These are phyloP conservation scores for Microctenopoma lineatum DNA, from an alignment of 2,797 vertebrate genomes.

Conservation along the genomic window DNA sequence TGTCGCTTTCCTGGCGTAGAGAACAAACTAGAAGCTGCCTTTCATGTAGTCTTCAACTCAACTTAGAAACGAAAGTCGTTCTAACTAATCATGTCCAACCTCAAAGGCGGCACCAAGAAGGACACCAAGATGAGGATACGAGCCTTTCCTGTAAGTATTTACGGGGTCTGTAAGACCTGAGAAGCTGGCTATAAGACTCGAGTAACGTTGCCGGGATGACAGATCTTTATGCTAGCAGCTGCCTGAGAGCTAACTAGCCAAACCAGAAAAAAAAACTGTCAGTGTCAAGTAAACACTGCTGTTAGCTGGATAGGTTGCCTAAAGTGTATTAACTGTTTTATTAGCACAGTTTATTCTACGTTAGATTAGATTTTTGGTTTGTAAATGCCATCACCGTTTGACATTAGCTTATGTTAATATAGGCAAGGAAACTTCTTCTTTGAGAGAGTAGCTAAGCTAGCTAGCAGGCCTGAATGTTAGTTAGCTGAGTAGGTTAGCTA, in stretches of 20 bases:
- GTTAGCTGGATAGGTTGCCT: background rate
- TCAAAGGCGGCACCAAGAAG: slow-evolving; percentile 95
- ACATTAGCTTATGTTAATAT: slow-evolving; percentile 46
- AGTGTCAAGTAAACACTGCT: slow-evolving; percentile 28
- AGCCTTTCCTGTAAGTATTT: slow-evolving; percentile 93
- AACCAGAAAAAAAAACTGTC: slow-evolving; percentile 48
- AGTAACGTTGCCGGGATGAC: slow-evolving; percentile 61
- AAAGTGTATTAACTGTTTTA: background rate
- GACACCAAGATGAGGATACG: slow-evolving; percentile 99
- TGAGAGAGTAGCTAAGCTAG: slow-evolving; percentile 27
- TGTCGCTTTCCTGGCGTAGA: slow-evolving; percentile 61
- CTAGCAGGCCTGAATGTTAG: slow-evolving; percentile 63
- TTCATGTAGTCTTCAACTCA: slow-evolving; percentile 81
- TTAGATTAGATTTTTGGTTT: background rate
- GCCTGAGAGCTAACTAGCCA: slow-evolving; percentile 46
- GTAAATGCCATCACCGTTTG: slow-evolving; percentile 28
- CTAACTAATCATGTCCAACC: slow-evolving; percentile 91
- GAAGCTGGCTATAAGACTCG: slow-evolving; percentile 55
- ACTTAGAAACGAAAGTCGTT: slow-evolving; percentile 74
- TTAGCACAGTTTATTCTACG: slow-evolving; percentile 1
- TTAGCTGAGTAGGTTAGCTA: slow-evolving; percentile 56
- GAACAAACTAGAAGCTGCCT: slow-evolving; percentile 64
- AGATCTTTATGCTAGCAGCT: slow-evolving; percentile 53
- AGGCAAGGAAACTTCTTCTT: slow-evolving; percentile 34
- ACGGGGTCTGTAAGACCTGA: slow-evolving; percentile 34